Evolutionary conservation across 2,113 vertebrate genomes (phyloP).

Genomic region (Spheniscus mendiculus): DNA sequence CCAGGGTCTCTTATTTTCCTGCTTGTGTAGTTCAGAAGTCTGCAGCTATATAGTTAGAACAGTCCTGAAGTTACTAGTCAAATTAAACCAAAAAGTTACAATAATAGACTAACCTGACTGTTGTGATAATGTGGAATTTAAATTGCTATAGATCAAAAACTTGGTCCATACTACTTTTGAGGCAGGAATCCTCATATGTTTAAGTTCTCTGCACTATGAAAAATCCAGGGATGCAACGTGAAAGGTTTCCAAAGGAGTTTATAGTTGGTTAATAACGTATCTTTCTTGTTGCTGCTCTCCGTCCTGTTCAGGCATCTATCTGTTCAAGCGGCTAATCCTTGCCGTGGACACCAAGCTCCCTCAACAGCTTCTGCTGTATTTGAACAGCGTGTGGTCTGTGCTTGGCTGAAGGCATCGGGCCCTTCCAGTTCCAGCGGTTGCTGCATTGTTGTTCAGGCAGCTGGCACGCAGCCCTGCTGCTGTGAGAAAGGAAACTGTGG

Average conservation of each 20-base stretch:
- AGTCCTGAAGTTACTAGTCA: not conserved
- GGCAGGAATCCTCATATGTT: not conserved
- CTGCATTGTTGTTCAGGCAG: slow-evolving; percentile 4
- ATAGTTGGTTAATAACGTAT: not conserved
- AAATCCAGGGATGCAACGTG: not conserved
- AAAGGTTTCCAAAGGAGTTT: not conserved
- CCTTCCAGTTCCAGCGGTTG: not conserved
- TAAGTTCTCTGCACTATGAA: not conserved
- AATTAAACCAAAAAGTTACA: not conserved
- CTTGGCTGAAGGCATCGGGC: not conserved
- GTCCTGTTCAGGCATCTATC: not conserved
- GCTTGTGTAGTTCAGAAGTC: not conserved
- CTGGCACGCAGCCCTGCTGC: slow-evolving; percentile 37
- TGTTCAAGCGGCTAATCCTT: not conserved
- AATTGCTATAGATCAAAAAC: not conserved
- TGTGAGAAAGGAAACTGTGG: slow-evolving; percentile 51
- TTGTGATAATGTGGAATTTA: not conserved
- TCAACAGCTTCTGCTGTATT: not conserved
- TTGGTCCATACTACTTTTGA: not conserved
- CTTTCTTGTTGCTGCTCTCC: not conserved
- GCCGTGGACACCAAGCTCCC: not conserved
- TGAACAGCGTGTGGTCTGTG: not conserved
- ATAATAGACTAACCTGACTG: not conserved
- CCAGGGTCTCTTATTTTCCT: not conserved
- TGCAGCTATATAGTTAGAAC: not conserved